Evolutionary conservation across 2,888 invertebrate species (phyloP), one percentile per base, ranked within the genome.

Genomic region (Clusia tigrina): DNA sequence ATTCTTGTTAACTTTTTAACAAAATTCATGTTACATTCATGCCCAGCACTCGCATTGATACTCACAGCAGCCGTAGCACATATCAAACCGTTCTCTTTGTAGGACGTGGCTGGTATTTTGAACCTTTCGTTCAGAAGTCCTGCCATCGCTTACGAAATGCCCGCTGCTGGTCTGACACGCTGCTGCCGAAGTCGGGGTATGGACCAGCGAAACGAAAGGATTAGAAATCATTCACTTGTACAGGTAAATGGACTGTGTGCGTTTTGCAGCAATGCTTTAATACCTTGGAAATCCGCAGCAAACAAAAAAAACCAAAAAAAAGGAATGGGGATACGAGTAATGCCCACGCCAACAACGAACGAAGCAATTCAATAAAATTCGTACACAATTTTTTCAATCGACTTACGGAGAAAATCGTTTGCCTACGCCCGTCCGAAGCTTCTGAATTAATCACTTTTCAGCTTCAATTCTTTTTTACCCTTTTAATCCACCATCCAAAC

Each of bases 221-320:
- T 79, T 79, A 77, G 76, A 72, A 81, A 73, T 80, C 78, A 80
- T 78, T 80, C 80, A 79, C 73, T 80, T 80, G 80, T 78, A 71
- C 78, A 81, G 79, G 81, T 81, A 80, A 81, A 80, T 80, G 78
- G 79, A 79, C 76, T 79, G 81, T 71, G 76, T 76, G 75, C 71
- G 73, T 76, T 74, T 58, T 58, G 53, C 17, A 2, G 48, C 58
- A 23, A 37, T n/a, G 24, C 56, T 18, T 38, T 42, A 56, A 56
- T 56, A 32, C 42, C n/a, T 25, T 20, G 20, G 10, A 48, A 48
- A 20, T 42, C 9, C 3, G 42, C 6, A 15, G 42, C n/a, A 15
- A n/a, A 3, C 2, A 5, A 42, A 42, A 42, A 10, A 5, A 18
- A 9, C 52, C 60, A 58, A 15, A 23, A 37, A 46, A 53, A 55